Conservation (phyloP, 2,113 vertebrate species). For the Ammodytes dubius region DNA sequence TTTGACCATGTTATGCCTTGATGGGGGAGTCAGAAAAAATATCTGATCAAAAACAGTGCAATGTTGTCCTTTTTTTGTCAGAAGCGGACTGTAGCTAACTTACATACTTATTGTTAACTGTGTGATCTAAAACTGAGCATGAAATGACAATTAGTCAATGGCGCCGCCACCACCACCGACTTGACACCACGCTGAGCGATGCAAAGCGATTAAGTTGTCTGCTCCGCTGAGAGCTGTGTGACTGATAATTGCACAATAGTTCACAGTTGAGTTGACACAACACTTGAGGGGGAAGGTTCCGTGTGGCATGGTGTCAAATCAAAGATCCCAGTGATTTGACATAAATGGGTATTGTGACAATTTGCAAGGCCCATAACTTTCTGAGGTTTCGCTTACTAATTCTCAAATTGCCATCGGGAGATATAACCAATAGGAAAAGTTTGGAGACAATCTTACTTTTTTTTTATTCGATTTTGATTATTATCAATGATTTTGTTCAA, state of each 20-base stretch:
- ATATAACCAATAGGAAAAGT: too few species aligned
- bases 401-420: too few species aligned
- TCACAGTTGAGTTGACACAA: conserved; percentile 38
- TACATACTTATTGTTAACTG: background rate
- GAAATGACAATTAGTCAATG: background rate
- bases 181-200: background rate
- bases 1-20: background rate
- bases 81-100: background rate
- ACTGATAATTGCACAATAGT: conserved; percentile 34
- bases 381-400: too few species aligned
- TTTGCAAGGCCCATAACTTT: too few species aligned
- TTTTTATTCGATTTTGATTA: too few species aligned
- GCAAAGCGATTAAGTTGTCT: conserved; percentile 8
- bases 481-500: too few species aligned
- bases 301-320: conserved; percentile 21
- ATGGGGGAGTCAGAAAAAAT: background rate
- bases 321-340: conserved; percentile 21
- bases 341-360: too few species aligned
- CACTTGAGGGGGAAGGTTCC: conserved; percentile 29
- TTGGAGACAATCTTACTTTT: too few species aligned
- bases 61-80: background rate
- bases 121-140: background rate
- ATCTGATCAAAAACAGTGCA: background rate
- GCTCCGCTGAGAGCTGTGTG: conserved; percentile 14
- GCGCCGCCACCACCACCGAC: background rate